phyloP scores from a whole-genome alignment of 2,888 invertebrate genomes.

The Agrilus biguttatus region DNA sequence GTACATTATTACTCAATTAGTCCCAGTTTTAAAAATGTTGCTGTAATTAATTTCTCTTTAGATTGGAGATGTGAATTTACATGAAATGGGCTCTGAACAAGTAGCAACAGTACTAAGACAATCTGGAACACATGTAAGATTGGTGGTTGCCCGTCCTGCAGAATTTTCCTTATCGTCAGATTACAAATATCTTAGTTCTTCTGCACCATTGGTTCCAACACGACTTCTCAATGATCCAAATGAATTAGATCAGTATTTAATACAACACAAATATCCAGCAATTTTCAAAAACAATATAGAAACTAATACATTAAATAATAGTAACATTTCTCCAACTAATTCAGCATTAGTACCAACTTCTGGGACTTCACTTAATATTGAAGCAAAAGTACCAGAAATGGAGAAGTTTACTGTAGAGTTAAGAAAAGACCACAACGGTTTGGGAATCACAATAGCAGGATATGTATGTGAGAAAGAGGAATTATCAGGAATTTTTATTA shows the following conservation, averaged over 20 bases:
- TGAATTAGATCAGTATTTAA: conserved; percentile 71
- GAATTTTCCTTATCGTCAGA: conserved; percentile 51
- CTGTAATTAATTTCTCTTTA: conserved; percentile 12
- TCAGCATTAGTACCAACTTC: no score
- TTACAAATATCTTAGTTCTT: conserved; percentile 40
- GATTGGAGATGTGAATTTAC: conserved; percentile 49
- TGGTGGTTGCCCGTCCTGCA: conserved; percentile 85
- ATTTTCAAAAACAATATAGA: conserved; percentile 36
- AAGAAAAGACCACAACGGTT: conserved; percentile 82
- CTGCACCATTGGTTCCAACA: conserved; percentile 51
- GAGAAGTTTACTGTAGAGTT: conserved; percentile 89
- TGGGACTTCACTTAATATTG: conserved; percentile 11
- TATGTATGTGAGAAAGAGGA: conserved; percentile 98
- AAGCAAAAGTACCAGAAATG: conserved; percentile 72
- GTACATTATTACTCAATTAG: conserved; percentile 35
- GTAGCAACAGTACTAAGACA: conserved; percentile 91
- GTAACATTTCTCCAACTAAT: no score
- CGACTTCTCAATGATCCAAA: conserved; percentile 73
- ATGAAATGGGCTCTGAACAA: conserved; percentile 97
- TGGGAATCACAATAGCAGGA: conserved; percentile 91
- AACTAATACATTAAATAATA: no score
- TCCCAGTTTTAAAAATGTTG: background rate
- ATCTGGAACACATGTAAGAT: conserved; percentile 86
- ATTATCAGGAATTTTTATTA: conserved; percentile 95
- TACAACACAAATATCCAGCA: conserved; percentile 69